Conservation (phyloP, 2,113 vertebrate species). For the Jacana jacana region DNA sequence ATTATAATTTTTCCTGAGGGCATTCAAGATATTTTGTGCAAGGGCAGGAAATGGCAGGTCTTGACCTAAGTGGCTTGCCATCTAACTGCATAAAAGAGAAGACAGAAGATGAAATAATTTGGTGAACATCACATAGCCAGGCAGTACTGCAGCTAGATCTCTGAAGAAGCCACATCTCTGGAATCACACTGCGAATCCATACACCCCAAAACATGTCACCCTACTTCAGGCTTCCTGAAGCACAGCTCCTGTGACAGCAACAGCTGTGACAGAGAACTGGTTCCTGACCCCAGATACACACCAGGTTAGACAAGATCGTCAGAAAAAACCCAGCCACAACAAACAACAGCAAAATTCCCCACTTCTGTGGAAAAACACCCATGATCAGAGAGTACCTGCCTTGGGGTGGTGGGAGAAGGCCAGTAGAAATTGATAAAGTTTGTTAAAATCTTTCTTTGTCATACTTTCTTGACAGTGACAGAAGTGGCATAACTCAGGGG, state of each 20-base stretch:
- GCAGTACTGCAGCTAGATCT: background rate
- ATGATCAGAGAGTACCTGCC: background rate
- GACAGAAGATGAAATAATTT: background rate
- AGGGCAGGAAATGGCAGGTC: background rate
- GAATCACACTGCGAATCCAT: background rate
- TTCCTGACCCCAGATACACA: background rate
- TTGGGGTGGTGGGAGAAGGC: background rate
- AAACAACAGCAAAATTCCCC: background rate
- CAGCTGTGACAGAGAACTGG: background rate
- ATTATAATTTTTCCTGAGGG: background rate
- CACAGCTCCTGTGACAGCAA: background rate
- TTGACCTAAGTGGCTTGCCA: background rate
- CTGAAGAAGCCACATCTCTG: background rate
- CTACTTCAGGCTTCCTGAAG: background rate
- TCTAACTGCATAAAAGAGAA: background rate
- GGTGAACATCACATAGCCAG: background rate
- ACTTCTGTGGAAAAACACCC: background rate
- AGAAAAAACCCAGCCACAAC: background rate
- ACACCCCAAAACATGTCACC: background rate
- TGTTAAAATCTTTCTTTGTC: background rate
- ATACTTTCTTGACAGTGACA: background rate
- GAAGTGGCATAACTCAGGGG: background rate
- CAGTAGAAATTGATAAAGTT: background rate
- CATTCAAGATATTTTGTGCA: background rate
- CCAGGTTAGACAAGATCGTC: background rate